A percentile compares a stretch with the other conserved stretches of the same genome.
These are phyloP conservation scores for Rhabditoides inermis DNA, from an alignment of 2,888 invertebrate genomes.

Conservation along the genomic window DNA sequence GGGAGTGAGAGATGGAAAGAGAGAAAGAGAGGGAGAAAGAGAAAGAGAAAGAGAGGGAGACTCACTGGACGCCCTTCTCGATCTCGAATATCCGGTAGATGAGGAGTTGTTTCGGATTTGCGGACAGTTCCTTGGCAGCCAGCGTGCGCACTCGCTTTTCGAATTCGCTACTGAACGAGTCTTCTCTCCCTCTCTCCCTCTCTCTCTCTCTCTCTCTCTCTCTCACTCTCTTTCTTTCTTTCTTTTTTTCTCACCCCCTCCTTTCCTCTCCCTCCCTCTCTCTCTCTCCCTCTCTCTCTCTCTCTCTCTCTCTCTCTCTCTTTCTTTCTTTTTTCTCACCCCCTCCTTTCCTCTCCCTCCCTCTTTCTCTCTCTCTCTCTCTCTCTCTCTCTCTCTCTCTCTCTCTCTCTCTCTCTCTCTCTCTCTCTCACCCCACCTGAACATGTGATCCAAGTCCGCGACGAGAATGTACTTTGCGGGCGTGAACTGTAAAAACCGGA, in stretches of 20 bases:
- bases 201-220: background rate
- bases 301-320: background rate
- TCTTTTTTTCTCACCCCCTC: background rate
- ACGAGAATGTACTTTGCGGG: too few relatives aligned
- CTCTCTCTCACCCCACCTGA: too few relatives aligned
- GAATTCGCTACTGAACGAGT: too few relatives aligned
- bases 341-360: background rate
- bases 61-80: background rate
- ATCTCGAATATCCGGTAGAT: too few relatives aligned
- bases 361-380: background rate
- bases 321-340: slow-evolving; percentile 1
- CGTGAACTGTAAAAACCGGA: too few relatives aligned
- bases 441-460: too few relatives aligned
- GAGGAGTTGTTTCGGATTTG: too few relatives aligned
- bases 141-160: too few relatives aligned
- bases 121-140: too few relatives aligned
- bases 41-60: slow-evolving; percentile 3
- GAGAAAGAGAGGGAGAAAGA: slow-evolving; percentile 4
- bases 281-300: background rate
- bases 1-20: background rate
- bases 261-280: background rate
- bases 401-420: slow-evolving; percentile 6
- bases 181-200: too few relatives aligned
- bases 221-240: background rate
- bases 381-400: slow-evolving; percentile 1